Percentiles rank a stretch among this genome's conserved stretches.
phyloP scores from a whole-genome alignment of 2,797 vertebrate genomes.

The Mus minutoides region DNA sequence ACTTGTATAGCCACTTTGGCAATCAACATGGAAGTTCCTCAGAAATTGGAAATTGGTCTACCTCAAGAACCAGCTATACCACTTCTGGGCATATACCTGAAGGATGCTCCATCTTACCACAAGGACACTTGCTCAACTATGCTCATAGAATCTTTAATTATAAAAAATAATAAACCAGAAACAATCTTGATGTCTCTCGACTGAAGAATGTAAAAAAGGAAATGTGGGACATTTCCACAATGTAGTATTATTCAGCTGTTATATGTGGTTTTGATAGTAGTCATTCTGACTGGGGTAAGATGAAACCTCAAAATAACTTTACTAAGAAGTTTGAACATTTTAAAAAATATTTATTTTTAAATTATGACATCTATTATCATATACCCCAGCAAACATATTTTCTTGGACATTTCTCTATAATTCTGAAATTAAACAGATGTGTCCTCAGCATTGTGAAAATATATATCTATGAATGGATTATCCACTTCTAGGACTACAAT shows the following conservation, averaged over 20 bases:
- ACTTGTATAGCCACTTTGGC: neutral
- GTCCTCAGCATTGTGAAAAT: slow-evolving; percentile 12
- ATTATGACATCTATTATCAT: neutral
- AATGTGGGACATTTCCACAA: neutral
- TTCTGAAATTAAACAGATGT: slow-evolving; percentile 52
- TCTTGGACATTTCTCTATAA: slow-evolving; percentile 27
- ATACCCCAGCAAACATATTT: slow-evolving; percentile 42
- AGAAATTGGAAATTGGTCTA: neutral
- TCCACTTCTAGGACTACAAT: slow-evolving; percentile 58
- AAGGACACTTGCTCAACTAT: neutral
- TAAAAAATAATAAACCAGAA: neutral
- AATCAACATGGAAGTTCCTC: too few species aligned
- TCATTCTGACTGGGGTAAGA: neutral
- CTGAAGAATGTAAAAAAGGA: neutral
- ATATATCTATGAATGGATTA: slow-evolving; percentile 20
- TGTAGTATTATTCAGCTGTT: neutral
- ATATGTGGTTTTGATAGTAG: neutral
- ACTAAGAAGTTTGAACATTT: neutral
- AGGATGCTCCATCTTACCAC: neutral
- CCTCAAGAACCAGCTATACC: neutral
- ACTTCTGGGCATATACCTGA: neutral
- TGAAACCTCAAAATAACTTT: neutral
- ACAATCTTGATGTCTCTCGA: neutral
- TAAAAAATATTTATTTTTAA: slow-evolving; percentile 59
- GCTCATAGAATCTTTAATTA: neutral